A percentile compares a stretch with the other conserved stretches of the same genome.
Conservation (phyloP, 2,888 invertebrate genomes). For the Noctua fimbriata region DNA sequence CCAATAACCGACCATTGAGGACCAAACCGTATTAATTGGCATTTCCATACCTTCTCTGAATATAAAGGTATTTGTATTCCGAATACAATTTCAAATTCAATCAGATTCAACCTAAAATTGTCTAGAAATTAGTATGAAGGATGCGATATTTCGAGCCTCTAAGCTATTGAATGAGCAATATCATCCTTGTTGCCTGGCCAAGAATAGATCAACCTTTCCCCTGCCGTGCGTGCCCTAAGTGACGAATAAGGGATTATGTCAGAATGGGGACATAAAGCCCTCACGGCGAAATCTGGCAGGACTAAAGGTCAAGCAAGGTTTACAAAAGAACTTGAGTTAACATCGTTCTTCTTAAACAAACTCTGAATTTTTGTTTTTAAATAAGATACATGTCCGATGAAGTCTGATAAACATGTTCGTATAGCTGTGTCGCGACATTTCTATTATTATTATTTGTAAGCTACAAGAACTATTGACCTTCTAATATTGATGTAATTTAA, state of each 20-base stretch:
- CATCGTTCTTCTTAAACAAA: background rate
- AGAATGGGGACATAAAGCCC: slow-evolving; percentile 41
- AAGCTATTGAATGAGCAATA: slow-evolving; percentile 19
- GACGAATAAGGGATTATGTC: slow-evolving; percentile 42
- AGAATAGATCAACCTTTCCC: slow-evolving; percentile 46
- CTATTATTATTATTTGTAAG: background rate
- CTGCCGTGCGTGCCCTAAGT: slow-evolving; percentile 39
- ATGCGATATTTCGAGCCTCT: slow-evolving; percentile 1
- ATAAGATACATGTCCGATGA: background rate
- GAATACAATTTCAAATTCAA: slow-evolving; percentile 12
- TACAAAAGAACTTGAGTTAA: slow-evolving; percentile 4
- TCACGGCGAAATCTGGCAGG: slow-evolving; percentile 28
- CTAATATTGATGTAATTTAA: background rate
- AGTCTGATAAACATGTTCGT: background rate
- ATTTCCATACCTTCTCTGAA: slow-evolving; percentile 8
- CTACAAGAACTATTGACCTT: background rate
- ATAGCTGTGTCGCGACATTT: background rate
- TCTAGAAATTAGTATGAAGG: slow-evolving; percentile 13
- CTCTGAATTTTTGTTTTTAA: background rate
- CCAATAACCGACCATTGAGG: background rate
- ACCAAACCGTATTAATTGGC: slow-evolving; percentile 7
- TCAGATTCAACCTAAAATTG: background rate
- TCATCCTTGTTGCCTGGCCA: slow-evolving; percentile 10
- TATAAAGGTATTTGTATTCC: background rate
- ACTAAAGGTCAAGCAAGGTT: slow-evolving; percentile 37